phyloP scores from a whole-genome alignment of 1,140 invertebrate species.

The Hylyphantes graminicola region DNA sequence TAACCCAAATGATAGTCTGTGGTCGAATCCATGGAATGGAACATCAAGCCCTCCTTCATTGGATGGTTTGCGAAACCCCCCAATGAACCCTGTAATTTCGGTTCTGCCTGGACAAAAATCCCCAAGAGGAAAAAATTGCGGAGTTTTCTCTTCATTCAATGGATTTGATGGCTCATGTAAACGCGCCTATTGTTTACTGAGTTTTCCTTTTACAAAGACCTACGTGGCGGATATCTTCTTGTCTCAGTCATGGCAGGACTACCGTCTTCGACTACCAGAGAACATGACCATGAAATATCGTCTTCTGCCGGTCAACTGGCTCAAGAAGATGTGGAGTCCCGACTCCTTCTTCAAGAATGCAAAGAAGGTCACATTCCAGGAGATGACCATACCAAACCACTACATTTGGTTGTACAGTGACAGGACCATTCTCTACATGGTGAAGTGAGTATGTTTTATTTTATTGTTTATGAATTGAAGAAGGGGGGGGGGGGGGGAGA shows the following conservation, averaged over 20 bases:
- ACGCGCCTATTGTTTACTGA: too few relatives aligned
- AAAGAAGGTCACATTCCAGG: conserved; percentile 87
- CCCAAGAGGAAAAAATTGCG: too few relatives aligned
- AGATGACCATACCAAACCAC: conserved; percentile 94
- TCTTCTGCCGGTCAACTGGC: conserved; percentile 61
- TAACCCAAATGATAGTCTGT: too few relatives aligned
- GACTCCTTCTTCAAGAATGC: conserved; percentile 69
- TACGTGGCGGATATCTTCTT: conserved; percentile 92
- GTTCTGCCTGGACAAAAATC: too few relatives aligned
- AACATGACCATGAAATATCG: conserved; percentile 94
- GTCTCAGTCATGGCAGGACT: conserved; percentile 90
- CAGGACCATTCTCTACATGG: conserved; percentile 63
- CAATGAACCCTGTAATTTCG: too few relatives aligned
- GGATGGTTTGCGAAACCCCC: too few relatives aligned
- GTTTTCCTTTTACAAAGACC: conserved; percentile 73
- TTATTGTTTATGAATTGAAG: background rate
- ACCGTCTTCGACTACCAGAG: conserved; percentile 66
- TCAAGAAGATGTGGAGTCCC: conserved; percentile 63
- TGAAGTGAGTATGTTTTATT: conserved; percentile 61
- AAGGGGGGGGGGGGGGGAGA: background rate
- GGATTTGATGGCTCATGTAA: too few relatives aligned
- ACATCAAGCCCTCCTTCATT: too few relatives aligned
- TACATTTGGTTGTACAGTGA: conserved; percentile 63
- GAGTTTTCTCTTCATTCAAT: too few relatives aligned
- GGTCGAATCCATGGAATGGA: too few relatives aligned